These are phyloP conservation scores for Psophia crepitans DNA, from an alignment of 2,113 vertebrate genomes.

Conservation along the genomic window DNA sequence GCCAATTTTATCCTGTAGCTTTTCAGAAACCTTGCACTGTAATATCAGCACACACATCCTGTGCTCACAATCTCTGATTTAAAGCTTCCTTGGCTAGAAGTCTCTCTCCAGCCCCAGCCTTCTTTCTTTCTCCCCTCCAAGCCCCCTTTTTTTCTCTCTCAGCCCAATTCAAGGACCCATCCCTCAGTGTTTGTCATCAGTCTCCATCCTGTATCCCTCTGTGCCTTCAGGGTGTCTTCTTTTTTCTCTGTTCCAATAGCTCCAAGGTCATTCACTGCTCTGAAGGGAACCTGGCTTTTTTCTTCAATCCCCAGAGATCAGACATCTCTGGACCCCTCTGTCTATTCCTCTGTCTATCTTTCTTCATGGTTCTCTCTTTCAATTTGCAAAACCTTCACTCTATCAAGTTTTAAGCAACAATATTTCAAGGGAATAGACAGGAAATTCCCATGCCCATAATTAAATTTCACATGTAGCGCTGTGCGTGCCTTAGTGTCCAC, in stretches of 20 bases:
- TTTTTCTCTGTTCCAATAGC: neutral
- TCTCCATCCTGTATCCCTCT: neutral
- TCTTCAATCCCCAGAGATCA: slow-evolving; percentile 35
- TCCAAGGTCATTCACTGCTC: slow-evolving; percentile 39
- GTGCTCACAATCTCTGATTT: neutral
- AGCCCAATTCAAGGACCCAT: neutral
- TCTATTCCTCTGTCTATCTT: slow-evolving; percentile 50
- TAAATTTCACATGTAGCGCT: slow-evolving; percentile 55
- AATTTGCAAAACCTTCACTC: slow-evolving; percentile 64
- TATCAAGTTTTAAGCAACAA: slow-evolving; percentile 51
- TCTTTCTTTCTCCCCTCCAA: neutral
- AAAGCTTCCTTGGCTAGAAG: neutral
- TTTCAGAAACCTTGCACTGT: neutral
- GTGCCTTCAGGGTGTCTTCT: slow-evolving; percentile 46
- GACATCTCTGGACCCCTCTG: slow-evolving; percentile 36
- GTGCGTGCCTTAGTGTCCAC: slow-evolving; percentile 18
- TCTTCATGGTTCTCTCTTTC: slow-evolving; percentile 54
- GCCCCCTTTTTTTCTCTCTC: neutral
- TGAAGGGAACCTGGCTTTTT: slow-evolving; percentile 40
- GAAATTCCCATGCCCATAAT: slow-evolving; percentile 62
- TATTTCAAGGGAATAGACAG: slow-evolving; percentile 48
- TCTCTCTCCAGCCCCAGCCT: neutral
- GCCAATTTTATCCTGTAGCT: neutral
- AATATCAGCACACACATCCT: neutral
- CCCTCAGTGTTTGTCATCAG: neutral